Percentiles rank a stretch among this genome's conserved stretches.
phyloP scores from a whole-genome alignment of 1,140 invertebrate genomes.

The Bombus cullumanus region DNA sequence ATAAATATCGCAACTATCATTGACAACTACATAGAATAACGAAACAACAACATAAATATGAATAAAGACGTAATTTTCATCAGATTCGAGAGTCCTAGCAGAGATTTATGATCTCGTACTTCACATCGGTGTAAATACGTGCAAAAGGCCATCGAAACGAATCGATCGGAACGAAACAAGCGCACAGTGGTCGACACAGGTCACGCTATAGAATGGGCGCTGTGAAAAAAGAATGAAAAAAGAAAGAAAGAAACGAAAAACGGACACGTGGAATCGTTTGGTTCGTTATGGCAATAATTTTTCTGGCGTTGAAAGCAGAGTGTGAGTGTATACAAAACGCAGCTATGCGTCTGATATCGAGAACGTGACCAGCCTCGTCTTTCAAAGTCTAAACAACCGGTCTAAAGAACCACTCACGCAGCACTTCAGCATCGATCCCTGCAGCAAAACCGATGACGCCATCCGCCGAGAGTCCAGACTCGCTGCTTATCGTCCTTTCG shows the following conservation, averaged over 20 bases:
- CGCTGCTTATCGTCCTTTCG: slow-evolving; percentile 66
- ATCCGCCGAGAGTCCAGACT: slow-evolving; percentile 57
- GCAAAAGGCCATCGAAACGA: neutral
- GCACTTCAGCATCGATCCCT: slow-evolving; percentile 49
- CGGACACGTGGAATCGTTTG: slow-evolving; percentile 32
- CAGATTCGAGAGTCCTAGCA: neutral
- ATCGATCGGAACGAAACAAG: neutral
- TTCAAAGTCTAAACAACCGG: slow-evolving; percentile 72
- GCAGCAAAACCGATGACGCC: slow-evolving; percentile 71
- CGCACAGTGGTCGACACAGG: neutral
- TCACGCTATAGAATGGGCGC: neutral
- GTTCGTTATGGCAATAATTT: slow-evolving; percentile 75
- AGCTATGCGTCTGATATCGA: slow-evolving; percentile 59
- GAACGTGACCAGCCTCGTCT: slow-evolving; percentile 73
- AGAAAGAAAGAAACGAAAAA: slow-evolving; percentile 3
- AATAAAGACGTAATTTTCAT: neutral
- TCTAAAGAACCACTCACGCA: slow-evolving; percentile 63
- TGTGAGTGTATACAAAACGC: slow-evolving; percentile 61
- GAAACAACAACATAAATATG: too few species aligned
- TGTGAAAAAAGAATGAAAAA: neutral
- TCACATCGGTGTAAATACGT: neutral
- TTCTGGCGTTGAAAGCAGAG: slow-evolving; percentile 67
- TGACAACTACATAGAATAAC: neutral
- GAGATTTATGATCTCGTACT: neutral
- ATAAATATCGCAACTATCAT: too few species aligned